phyloP scores from a whole-genome alignment of 2,888 invertebrate genomes.

The Cheilosia urbana region DNA sequence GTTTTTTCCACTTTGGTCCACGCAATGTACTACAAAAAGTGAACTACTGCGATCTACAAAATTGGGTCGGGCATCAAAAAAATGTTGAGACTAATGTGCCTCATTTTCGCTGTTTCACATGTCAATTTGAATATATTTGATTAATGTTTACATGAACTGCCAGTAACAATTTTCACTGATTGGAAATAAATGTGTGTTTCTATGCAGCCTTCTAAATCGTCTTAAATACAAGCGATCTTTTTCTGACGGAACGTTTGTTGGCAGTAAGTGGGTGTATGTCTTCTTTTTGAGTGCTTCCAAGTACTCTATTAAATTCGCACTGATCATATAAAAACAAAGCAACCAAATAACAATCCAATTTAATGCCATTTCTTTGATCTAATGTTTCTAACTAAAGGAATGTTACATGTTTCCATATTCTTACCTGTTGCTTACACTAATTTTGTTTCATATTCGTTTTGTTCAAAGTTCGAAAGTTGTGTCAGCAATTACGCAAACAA shows the following conservation, averaged over 20 bases:
- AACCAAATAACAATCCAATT: constrained; percentile 10
- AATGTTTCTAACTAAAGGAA: constrained; percentile 1
- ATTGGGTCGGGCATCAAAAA: no score
- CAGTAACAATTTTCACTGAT: background rate
- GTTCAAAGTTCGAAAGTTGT: constrained; percentile 2
- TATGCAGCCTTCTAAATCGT: background rate
- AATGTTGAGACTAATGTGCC: no score
- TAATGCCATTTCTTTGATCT: constrained; percentile 20
- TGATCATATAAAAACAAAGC: constrained; percentile 10
- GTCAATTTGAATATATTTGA: constrained; percentile 1
- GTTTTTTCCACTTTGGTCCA: no score
- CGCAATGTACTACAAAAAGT: no score
- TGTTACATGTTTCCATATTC: constrained; percentile 1
- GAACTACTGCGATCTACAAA: no score
- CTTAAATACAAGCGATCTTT: constrained; percentile 41
- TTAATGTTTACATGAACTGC: background rate
- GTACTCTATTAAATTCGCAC: constrained; percentile 40
- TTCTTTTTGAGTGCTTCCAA: constrained; percentile 30
- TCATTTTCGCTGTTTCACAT: no score
- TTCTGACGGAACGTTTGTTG: constrained; percentile 43
- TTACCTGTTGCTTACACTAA: background rate
- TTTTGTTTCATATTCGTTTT: background rate
- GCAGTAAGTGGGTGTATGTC: constrained; percentile 33
- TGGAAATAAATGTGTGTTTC: background rate
- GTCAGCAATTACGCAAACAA: constrained; percentile 28